Conservation (phyloP, 2,113 vertebrate species). For the Cyanoliseus patagonus region DNA sequence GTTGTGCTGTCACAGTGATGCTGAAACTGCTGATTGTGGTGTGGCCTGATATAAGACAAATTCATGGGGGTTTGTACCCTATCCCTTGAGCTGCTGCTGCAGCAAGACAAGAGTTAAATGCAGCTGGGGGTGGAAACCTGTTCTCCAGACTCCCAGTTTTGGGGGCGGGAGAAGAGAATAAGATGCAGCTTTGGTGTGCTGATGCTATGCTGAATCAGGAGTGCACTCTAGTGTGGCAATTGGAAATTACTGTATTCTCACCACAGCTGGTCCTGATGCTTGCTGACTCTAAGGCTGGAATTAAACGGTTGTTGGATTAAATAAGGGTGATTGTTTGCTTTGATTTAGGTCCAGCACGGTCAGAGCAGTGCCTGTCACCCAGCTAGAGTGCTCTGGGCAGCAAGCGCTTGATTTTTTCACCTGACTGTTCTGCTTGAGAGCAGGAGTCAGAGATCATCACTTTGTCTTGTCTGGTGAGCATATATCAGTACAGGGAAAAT, state of each 20-base stretch:
- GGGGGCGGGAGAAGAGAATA: neutral
- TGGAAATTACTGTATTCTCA: neutral
- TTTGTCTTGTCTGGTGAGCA: fast-evolving
- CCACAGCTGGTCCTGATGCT: neutral
- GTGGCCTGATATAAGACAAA: neutral
- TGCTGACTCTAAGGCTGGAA: neutral
- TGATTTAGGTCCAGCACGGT: neutral
- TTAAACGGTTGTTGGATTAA: neutral
- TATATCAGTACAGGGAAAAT: neutral
- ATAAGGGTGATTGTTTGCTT: neutral
- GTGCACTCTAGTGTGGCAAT: neutral
- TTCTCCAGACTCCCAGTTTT: neutral
- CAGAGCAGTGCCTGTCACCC: neutral
- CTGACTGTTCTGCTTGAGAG: neutral
- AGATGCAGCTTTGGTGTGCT: neutral
- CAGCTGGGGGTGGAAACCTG: neutral
- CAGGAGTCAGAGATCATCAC: neutral
- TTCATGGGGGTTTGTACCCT: neutral
- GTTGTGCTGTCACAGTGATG: neutral
- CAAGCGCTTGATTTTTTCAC: neutral
- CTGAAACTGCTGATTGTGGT: neutral
- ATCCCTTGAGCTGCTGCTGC: neutral
- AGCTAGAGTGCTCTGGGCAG: fast-evolving
- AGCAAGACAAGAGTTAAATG: neutral
- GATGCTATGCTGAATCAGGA: neutral